Conservation (phyloP, 92 coral and sea anemone species). For the Palythoa grandiflora region DNA sequence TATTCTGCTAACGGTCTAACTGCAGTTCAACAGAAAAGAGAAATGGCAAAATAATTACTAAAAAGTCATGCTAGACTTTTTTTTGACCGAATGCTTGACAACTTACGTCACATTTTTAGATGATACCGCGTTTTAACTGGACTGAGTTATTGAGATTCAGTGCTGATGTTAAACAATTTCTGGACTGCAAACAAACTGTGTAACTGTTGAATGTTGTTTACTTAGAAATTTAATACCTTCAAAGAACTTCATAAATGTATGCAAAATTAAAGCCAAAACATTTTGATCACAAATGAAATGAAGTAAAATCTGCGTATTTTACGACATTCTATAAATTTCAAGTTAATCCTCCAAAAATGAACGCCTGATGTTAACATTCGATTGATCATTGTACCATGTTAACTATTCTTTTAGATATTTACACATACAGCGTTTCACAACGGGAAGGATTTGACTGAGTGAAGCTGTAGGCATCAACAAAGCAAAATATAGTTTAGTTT, state of each 20-base stretch:
- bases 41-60: not conserved
- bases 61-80: not conserved
- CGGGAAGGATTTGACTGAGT: not conserved
- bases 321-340: not conserved
- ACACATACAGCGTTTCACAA: conserved; percentile 9
- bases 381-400: conserved; percentile 3
- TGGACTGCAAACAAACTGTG: conserved; percentile 30
- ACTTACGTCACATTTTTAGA: not conserved
- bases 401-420: not conserved
- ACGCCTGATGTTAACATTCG: not conserved
- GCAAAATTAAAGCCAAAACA: not conserved
- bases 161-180: conserved; percentile 3
- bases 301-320: not conserved
- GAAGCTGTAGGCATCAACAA: conserved; percentile 16
- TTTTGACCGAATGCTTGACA: not conserved
- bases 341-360: not conserved
- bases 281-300: conserved; percentile 9
- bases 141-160: not conserved
- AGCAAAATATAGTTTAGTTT: not conserved
- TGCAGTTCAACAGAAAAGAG: not conserved
- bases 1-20: not conserved
- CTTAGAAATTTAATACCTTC: conserved; percentile 28
- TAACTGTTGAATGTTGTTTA: not conserved
- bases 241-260: not conserved
- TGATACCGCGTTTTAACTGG: not conserved